Conservation (phyloP, 2,113 vertebrate species). For the Boulengeromyrus knoepffleri region DNA sequence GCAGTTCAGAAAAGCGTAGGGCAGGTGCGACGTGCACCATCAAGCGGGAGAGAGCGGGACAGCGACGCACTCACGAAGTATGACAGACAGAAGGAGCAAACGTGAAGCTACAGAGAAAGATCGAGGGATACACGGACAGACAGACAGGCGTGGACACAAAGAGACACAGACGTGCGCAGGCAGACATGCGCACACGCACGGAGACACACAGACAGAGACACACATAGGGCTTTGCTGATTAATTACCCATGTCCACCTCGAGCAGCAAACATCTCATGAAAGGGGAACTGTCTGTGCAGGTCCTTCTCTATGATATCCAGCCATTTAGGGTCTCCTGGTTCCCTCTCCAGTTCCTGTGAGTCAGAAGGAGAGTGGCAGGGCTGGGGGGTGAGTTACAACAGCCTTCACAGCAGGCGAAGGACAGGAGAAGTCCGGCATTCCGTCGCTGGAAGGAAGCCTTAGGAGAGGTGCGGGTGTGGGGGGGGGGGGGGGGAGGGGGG, state of each 20-base stretch:
- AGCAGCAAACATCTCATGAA: constrained; percentile 87
- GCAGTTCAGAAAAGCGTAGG: not conserved
- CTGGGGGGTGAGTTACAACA: not conserved
- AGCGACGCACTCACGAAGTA: not conserved
- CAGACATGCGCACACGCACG: not conserved
- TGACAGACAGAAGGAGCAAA: not conserved
- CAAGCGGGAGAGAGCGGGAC: not conserved
- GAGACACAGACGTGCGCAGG: not conserved
- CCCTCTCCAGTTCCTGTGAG: constrained; percentile 74
- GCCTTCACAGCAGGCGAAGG: not conserved
- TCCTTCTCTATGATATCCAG: constrained; percentile 87
- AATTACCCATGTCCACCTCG: constrained; percentile 81
- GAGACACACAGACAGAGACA: not conserved
- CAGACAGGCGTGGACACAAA: too few relatives aligned
- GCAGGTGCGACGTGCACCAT: not conserved
- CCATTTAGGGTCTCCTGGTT: constrained; percentile 81
- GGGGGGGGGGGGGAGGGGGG: not conserved
- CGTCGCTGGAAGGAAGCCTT: too few relatives aligned
- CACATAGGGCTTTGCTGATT: not conserved
- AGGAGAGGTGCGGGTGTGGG: not conserved
- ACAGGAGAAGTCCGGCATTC: not conserved
- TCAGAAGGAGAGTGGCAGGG: constrained; percentile 5
- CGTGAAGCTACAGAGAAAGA: not conserved
- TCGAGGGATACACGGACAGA: not conserved
- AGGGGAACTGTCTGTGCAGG: constrained; percentile 83